phyloP scores from a whole-genome alignment of 2,113 vertebrate species.

The Paraplagusia blochii region DNA sequence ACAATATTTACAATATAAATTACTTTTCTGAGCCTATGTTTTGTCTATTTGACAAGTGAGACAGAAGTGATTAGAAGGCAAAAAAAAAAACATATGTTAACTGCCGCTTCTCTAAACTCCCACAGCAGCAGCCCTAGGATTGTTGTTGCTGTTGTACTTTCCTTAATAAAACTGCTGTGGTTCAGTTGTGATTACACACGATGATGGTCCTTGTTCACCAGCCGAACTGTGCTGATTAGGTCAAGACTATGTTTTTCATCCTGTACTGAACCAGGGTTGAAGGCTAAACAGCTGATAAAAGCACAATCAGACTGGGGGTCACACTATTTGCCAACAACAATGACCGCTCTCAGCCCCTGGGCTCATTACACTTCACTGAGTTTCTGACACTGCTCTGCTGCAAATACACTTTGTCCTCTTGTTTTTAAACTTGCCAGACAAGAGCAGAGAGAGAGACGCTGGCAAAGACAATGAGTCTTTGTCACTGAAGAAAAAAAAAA shows the following conservation, averaged over 20 bases:
- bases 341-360: conserved; percentile 2
- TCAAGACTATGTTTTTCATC: not conserved
- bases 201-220: conserved; percentile 1
- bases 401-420: conserved; percentile 14
- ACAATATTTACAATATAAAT: too few relatives aligned
- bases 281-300: conserved; percentile 1
- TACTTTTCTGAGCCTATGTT: too few relatives aligned
- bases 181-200: not conserved
- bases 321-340: conserved; percentile 6
- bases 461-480: conserved; percentile 46
- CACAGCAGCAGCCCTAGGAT: not conserved
- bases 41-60: not conserved
- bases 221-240: conserved; percentile 5
- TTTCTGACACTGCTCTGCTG: conserved; percentile 10
- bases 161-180: not conserved
- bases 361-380: conserved; percentile 12
- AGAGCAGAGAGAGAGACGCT: conserved; percentile 19
- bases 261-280: conserved; percentile 3
- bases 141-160: not conserved
- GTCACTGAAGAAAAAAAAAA: conserved; percentile 27
- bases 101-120: not conserved
- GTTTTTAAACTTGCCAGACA: conserved; percentile 29
- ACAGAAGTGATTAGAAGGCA: not conserved
- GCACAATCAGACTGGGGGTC: conserved; percentile 26
- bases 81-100: not conserved